These are phyloP conservation scores for Pterophyllum scalare DNA, from an alignment of 2,113 vertebrate genomes.

Conservation along the genomic window DNA sequence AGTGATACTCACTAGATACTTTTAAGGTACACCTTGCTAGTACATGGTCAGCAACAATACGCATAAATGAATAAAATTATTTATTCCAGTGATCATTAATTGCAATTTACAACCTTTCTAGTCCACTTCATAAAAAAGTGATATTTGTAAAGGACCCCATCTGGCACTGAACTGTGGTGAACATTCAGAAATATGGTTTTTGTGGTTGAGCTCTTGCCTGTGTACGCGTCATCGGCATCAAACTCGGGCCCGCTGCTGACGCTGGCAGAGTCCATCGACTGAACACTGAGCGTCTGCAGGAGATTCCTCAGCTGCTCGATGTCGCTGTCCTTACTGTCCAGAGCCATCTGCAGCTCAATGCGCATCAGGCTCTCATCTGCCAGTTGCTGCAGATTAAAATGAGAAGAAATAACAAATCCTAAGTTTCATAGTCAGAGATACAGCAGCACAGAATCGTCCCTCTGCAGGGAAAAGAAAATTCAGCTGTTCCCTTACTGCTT, in stretches of 20 bases:
- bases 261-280: conserved; percentile 91
- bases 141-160: too few relatives aligned
- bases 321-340: conserved; percentile 98
- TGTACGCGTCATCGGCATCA: conserved; percentile 90
- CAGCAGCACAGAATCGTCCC: neutral
- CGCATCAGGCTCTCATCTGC: conserved; percentile 95
- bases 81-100: too few relatives aligned
- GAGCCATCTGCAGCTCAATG: conserved; percentile 97
- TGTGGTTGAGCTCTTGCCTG: conserved; percentile 80
- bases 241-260: conserved; percentile 92
- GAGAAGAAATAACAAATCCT: neutral
- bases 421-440: neutral
- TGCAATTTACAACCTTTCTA: too few relatives aligned
- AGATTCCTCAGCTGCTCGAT: conserved; percentile 97
- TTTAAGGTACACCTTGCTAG: too few relatives aligned
- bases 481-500: conserved; percentile 86
- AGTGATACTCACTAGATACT: too few relatives aligned
- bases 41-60: too few relatives aligned
- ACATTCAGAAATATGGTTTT: accelerated
- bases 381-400: conserved; percentile 86
- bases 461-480: neutral
- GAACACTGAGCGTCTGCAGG: conserved; percentile 89
- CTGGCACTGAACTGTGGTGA: neutral
- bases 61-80: too few relatives aligned
- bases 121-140: too few relatives aligned